A percentile compares a stretch with the other conserved stretches of the same genome.
Conservation (phyloP, 2,113 vertebrate species). For the Gracilinanus agilis region DNA sequence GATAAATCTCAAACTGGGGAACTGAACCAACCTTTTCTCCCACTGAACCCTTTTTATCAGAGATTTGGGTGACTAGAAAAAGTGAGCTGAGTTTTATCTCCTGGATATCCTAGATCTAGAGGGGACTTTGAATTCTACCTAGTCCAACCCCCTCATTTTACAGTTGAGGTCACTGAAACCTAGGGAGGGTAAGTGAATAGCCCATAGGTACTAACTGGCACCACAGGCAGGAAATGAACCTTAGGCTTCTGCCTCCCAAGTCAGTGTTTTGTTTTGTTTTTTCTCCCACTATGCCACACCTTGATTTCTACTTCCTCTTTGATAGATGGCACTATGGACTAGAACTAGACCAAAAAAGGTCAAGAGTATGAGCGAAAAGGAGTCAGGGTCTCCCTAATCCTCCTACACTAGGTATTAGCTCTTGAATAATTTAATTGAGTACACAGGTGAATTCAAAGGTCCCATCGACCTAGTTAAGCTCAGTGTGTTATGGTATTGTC, state of each 20-base stretch:
- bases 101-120: neutral
- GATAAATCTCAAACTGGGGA: neutral
- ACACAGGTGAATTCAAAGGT: neutral
- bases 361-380: conserved; percentile 39
- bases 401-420: neutral
- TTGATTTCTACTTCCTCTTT: neutral
- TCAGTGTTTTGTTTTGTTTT: neutral
- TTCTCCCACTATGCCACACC: neutral
- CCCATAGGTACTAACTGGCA: neutral
- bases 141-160: neutral
- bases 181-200: neutral
- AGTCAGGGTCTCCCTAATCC: conserved; percentile 9
- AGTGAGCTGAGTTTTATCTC: neutral
- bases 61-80: conserved; percentile 10
- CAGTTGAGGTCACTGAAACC: neutral
- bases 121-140: neutral
- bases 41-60: neutral
- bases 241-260: neutral
- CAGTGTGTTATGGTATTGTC: neutral
- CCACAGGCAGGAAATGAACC: neutral
- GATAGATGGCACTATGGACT: conserved; percentile 31
- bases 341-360: neutral
- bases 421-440: conserved; percentile 19
- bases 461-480: neutral
- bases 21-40: conserved; percentile 4